Conservation (phyloP, 2,113 vertebrate genomes). For the Symphodus melops region DNA sequence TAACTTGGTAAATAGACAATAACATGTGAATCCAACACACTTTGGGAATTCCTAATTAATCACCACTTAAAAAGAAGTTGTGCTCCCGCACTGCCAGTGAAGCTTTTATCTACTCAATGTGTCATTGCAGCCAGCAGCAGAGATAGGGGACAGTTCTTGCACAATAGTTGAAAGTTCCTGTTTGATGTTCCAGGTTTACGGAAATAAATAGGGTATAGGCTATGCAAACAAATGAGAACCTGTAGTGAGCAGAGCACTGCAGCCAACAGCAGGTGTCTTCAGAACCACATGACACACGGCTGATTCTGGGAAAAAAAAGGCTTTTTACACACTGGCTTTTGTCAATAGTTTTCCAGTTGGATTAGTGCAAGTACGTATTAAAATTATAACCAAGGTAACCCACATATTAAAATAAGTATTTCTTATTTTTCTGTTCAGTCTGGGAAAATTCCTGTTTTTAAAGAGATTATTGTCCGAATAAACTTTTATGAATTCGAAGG, state of each 20-base stretch:
- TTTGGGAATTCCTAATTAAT: conserved; percentile 64
- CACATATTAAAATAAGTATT: background rate
- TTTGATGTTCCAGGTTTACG: conserved; percentile 77
- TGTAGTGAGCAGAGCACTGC: conserved; percentile 61
- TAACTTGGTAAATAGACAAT: conserved; percentile 6
- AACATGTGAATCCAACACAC: conserved; percentile 18
- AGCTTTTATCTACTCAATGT: conserved; percentile 65
- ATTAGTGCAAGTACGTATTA: background rate
- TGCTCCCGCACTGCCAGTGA: conserved; percentile 43
- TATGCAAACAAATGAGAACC: conserved; percentile 74
- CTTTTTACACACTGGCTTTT: conserved; percentile 10
- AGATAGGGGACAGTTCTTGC: conserved; percentile 59
- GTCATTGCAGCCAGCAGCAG: conserved; percentile 62
- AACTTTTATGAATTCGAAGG: background rate
- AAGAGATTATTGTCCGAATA: background rate
- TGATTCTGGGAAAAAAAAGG: conserved; percentile 12
- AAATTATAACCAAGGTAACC: background rate
- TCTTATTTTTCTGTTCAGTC: background rate
- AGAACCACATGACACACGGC: conserved; percentile 26
- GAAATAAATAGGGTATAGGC: conserved; percentile 73
- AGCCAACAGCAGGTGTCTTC: conserved; percentile 59
- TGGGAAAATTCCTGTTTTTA: background rate
- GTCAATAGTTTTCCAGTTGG: background rate
- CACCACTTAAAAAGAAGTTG: conserved; percentile 54
- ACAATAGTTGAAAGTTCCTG: conserved; percentile 62